A percentile compares a stretch with the other conserved stretches of the same genome.
These are phyloP conservation scores for Melieria crassipennis DNA, from an alignment of 2,888 invertebrate genomes.

Conservation along the genomic window DNA sequence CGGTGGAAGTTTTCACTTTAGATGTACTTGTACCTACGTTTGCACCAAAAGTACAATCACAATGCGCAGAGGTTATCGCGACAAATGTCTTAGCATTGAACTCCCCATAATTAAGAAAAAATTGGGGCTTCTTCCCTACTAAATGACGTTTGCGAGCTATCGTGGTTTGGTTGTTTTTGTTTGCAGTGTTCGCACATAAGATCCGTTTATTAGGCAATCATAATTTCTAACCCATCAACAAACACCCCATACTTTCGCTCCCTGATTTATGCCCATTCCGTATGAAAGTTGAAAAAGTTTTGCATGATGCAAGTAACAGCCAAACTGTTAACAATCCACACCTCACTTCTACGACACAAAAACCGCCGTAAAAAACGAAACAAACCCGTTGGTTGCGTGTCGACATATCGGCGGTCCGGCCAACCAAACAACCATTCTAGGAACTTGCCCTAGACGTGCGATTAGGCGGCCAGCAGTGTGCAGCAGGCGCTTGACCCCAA, in stretches of 20 bases:
- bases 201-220: conserved; percentile 44
- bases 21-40: too few species aligned
- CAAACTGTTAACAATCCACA: background rate
- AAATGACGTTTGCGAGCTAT: too few species aligned
- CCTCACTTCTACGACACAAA: background rate
- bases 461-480: conserved; percentile 53
- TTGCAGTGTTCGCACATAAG: conserved; percentile 45
- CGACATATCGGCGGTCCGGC: background rate
- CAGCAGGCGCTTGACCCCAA: conserved; percentile 51
- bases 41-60: too few species aligned
- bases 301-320: conserved; percentile 8
- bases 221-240: conserved; percentile 19
- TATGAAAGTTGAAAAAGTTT: background rate
- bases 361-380: conserved; percentile 9
- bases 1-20: too few species aligned
- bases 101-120: too few species aligned
- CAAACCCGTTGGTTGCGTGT: conserved; percentile 8
- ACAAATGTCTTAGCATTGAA: too few species aligned
- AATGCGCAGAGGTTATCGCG: too few species aligned
- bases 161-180: conserved; percentile 42
- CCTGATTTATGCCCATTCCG: too few species aligned
- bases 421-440: conserved; percentile 59
- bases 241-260: background rate
- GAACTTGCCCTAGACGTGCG: conserved; percentile 65
- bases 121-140: too few species aligned